These are phyloP conservation scores for Microcebus murinus DNA, from an alignment of 2,113 vertebrate genomes.

Conservation along the genomic window DNA sequence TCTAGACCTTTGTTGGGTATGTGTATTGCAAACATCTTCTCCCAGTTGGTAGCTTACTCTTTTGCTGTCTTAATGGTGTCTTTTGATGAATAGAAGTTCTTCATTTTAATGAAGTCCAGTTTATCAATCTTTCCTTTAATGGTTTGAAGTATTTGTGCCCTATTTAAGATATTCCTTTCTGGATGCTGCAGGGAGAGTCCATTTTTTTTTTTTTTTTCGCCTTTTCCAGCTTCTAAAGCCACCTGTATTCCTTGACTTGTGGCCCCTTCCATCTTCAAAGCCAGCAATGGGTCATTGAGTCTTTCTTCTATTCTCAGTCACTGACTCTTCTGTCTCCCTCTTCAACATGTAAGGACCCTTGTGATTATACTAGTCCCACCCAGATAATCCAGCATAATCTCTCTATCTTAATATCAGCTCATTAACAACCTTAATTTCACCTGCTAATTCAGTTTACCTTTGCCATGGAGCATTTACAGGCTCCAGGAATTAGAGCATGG, in stretches of 20 bases:
- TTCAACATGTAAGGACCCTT: background rate
- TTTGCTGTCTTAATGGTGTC: background rate
- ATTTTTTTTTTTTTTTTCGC: background rate
- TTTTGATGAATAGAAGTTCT: slow-evolving; percentile 12
- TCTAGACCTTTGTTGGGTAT: background rate
- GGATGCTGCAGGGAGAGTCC: background rate
- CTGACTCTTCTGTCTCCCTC: background rate
- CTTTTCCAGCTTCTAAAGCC: background rate
- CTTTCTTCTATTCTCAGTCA: background rate
- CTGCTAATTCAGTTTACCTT: background rate
- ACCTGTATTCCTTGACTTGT: background rate
- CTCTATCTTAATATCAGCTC: background rate
- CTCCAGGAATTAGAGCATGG: background rate
- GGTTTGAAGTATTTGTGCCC: background rate
- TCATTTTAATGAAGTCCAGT: background rate
- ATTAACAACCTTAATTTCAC: background rate
- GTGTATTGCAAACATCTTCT: background rate
- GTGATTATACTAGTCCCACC: background rate
- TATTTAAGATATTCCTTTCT: background rate
- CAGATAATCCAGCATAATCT: background rate
- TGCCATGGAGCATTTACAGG: background rate
- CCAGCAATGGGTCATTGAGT: background rate
- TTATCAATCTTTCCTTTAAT: background rate
- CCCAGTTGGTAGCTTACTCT: background rate
- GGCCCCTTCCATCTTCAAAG: background rate